These are phyloP conservation scores for Cavia aperea DNA, from an alignment of 2,113 vertebrate genomes.

Conservation along the genomic window DNA sequence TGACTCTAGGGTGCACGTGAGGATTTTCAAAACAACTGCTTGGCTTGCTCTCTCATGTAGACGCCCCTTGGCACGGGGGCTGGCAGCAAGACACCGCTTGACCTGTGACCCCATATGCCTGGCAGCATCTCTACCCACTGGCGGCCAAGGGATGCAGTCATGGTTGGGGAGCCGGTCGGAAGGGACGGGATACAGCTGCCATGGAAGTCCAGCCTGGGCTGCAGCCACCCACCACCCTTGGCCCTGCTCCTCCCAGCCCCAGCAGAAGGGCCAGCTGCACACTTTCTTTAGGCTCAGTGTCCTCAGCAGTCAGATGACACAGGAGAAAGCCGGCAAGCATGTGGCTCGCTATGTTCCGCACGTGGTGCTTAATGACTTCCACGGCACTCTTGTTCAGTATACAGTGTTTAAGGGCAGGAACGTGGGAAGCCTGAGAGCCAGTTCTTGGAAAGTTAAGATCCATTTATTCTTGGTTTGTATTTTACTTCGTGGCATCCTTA, in stretches of 20 bases:
- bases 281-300: background rate
- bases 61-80: too few relatives aligned
- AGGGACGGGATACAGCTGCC: background rate
- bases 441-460: background rate
- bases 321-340: background rate
- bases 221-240: background rate
- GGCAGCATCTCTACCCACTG: background rate
- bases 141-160: background rate
- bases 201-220: background rate
- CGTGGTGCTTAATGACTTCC: background rate
- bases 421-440: background rate
- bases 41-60: background rate
- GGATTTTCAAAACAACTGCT: background rate
- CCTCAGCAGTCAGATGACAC: background rate
- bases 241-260: background rate
- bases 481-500: background rate
- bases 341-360: background rate
- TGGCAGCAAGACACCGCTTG: background rate
- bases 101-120: background rate
- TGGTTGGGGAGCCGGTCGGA: fast-evolving
- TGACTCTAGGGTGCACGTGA: background rate
- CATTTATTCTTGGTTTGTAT: background rate
- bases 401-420: background rate
- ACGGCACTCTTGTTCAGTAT: background rate
- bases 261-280: background rate